A percentile compares a stretch with the other conserved stretches of the same genome.
These are phyloP conservation scores for Tenrec ecaudatus DNA, from an alignment of 2,113 vertebrate genomes.

Conservation along the genomic window DNA sequence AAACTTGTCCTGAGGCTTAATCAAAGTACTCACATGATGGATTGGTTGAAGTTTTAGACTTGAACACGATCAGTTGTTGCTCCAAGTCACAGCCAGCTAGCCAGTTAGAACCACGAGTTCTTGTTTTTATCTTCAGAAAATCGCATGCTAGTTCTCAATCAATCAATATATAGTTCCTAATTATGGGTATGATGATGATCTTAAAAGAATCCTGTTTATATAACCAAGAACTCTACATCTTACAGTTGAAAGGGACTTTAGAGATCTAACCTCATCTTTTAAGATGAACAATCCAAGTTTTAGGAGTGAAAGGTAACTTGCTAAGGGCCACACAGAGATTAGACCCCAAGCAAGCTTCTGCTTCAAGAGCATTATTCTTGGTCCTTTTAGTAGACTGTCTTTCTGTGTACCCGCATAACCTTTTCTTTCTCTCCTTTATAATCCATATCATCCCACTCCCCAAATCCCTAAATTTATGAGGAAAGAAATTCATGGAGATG, in stretches of 20 bases:
- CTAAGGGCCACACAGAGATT: not conserved
- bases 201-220: constrained; percentile 50
- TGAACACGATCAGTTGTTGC: not conserved
- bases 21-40: not conserved
- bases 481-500: not conserved
- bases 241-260: not conserved
- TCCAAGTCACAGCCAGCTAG: not conserved
- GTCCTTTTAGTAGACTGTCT: not conserved
- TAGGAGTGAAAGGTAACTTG: not conserved
- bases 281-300: not conserved
- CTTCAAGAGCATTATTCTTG: not conserved
- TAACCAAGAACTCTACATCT: constrained; percentile 14
- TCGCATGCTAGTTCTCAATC: not conserved
- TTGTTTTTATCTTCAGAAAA: constrained; percentile 52
- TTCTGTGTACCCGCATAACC: not conserved
- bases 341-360: not conserved
- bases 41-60: not conserved
- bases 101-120: not conserved
- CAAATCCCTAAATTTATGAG: not conserved
- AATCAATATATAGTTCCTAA: constrained; percentile 56
- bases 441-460: not conserved
- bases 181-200: constrained; percentile 12
- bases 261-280: not conserved
- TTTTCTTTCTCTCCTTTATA: not conserved
- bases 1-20: not conserved